Base-by-base conservation (phyloP, 2,113 vertebrate genomes). In the Zosterops lateralis region DNA sequence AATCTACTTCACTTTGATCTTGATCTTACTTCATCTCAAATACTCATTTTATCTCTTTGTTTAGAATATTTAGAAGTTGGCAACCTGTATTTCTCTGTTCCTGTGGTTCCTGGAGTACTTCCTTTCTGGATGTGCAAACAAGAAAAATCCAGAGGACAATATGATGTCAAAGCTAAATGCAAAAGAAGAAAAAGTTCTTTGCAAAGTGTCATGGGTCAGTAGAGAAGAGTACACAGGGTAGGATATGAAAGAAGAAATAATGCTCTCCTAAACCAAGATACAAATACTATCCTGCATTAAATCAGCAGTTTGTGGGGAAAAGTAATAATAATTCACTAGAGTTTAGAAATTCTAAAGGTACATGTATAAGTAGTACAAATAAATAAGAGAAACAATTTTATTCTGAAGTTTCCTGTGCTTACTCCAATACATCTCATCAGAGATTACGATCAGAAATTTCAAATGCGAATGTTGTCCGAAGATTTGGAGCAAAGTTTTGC, bases 311-410 rank as follows among this genome's bases (percentile, higher is more conserved):
- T 58, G 9, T 21, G 31, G 14, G 8, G 10, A 6, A 32, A 48
- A 84, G 36, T 17, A 70, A 16, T 32, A 64, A 73, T 56, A 76
- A 62, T 21, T 31, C 17, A 73, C 15, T 32, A 73, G 10, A 65
- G 25, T 61, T 53, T 45, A 73, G 42, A 87, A 73, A 84, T 60
- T 48, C 65, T 28, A 6, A 47, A 65, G 7, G 10, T 34, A 72
- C 6, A 38, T 0, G 0, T 42, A 78, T 42, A 78, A 72, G 34
- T 19, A 82, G 10, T 28, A 70, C 6, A 50, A 1, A 2, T 73
- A 73, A 77, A 28, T 31, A 91, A 84, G 4, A 84, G 22, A 78
- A 71, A 13, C 5, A 6, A 79, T 65, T 80, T 76, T 32, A 76
- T 54, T 76, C 47, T 73, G 19, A 62, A 24, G 67, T 53, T 86